Percentiles rank a stretch among this genome's conserved stretches.
These are phyloP conservation scores for Hoplias malabaricus DNA, from an alignment of 2,113 vertebrate species.

Conservation along the genomic window DNA sequence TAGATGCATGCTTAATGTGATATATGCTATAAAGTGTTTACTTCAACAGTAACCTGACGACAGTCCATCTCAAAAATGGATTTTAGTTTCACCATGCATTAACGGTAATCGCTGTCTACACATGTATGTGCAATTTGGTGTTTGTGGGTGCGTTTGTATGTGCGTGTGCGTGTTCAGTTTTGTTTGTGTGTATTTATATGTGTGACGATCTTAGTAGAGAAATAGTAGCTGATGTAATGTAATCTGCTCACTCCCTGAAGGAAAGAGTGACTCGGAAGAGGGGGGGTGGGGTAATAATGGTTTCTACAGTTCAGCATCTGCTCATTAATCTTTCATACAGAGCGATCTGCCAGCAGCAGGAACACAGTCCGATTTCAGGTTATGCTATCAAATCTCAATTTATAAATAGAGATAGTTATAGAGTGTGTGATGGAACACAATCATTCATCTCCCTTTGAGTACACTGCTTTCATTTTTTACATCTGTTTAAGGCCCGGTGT, in stretches of 20 bases:
- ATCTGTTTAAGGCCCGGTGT: conserved; percentile 38
- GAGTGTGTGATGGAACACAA: conserved; percentile 49
- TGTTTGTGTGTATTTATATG: conserved; percentile 4
- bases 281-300: conserved; percentile 65
- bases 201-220: conserved; percentile 14
- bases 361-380: conserved; percentile 69
- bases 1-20: background rate
- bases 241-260: conserved; percentile 40
- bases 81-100: background rate
- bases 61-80: background rate
- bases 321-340: conserved; percentile 79
- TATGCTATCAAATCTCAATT: conserved; percentile 74
- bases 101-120: background rate
- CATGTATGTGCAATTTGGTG: background rate
- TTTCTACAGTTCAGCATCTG: conserved; percentile 71
- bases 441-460: conserved; percentile 52
- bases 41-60: background rate
- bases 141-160: conserved; percentile 6
- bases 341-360: conserved; percentile 69
- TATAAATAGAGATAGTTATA: conserved; percentile 70
- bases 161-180: background rate
- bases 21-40: background rate
- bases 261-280: conserved; percentile 45
- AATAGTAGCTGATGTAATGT: conserved; percentile 31
- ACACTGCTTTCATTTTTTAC: conserved; percentile 39